These are phyloP conservation scores for Ophion ventricosus DNA, from an alignment of 2,888 invertebrate species.

Conservation along the genomic window DNA sequence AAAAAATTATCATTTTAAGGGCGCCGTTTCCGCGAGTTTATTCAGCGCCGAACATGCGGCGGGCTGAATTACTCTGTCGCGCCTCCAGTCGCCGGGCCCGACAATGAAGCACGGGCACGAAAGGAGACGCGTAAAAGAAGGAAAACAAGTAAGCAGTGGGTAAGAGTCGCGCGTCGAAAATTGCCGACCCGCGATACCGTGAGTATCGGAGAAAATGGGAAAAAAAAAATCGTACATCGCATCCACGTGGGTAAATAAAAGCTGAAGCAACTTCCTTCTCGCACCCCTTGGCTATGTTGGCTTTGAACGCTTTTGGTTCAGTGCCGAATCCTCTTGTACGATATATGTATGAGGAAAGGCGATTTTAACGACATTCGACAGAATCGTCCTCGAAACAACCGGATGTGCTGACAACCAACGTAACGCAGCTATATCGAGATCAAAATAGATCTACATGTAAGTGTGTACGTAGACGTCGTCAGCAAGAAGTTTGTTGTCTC, in stretches of 20 bases:
- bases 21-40: conserved; percentile 56
- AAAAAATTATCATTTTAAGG: conserved; percentile 63
- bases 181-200: conserved; percentile 4
- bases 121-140: conserved; percentile 35
- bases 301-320: conserved; percentile 15
- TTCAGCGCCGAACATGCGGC: conserved; percentile 5
- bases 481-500: not conserved
- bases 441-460: not conserved
- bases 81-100: not conserved
- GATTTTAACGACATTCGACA: no score
- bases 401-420: not conserved
- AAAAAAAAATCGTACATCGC: not conserved
- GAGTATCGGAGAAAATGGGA: conserved; percentile 26
- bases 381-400: not conserved
- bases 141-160: conserved; percentile 8
- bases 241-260: not conserved
- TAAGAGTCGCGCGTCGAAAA: conserved; percentile 34
- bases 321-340: not conserved
- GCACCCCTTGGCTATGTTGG: not conserved
- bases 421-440: not conserved
- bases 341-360: not conserved
- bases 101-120: conserved; percentile 10
- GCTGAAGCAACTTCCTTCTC: not conserved
- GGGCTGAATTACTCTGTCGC: conserved; percentile 4
- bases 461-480: not conserved